These are phyloP conservation scores for Pavo muticus DNA, from an alignment of 2,113 vertebrate genomes.

Conservation along the genomic window DNA sequence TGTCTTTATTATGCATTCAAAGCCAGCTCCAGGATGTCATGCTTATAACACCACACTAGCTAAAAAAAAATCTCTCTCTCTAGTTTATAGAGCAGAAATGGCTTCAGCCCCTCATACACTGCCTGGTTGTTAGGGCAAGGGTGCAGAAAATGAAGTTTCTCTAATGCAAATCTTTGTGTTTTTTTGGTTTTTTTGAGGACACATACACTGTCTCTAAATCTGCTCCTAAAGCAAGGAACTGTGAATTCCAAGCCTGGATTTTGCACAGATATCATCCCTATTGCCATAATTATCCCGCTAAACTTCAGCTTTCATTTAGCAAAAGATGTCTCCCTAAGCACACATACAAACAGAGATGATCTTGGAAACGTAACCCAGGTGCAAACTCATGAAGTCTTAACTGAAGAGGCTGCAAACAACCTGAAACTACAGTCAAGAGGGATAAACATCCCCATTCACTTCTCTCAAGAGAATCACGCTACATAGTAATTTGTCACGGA, in stretches of 20 bases:
- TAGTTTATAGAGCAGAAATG: background rate
- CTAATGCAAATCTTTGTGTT: background rate
- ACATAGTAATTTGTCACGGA: accelerated
- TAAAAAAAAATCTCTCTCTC: background rate
- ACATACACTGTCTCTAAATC: background rate
- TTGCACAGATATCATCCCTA: background rate
- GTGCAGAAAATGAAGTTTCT: background rate
- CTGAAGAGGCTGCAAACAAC: background rate
- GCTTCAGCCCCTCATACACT: background rate
- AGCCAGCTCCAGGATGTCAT: background rate
- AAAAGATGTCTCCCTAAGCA: background rate
- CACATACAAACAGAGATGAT: background rate
- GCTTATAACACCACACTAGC: background rate
- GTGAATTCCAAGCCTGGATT: background rate
- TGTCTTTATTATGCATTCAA: background rate
- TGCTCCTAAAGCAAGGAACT: background rate
- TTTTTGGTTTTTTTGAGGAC: background rate
- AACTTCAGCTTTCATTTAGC: background rate
- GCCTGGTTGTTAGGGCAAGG: background rate
- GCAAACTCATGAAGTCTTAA: background rate
- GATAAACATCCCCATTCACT: background rate
- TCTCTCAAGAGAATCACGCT: background rate
- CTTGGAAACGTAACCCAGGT: background rate
- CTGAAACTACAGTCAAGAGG: background rate
- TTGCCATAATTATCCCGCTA: background rate